Evolutionary conservation across 2,888 invertebrate genomes (phyloP).

Genomic region (Oxytorus armatus): DNA sequence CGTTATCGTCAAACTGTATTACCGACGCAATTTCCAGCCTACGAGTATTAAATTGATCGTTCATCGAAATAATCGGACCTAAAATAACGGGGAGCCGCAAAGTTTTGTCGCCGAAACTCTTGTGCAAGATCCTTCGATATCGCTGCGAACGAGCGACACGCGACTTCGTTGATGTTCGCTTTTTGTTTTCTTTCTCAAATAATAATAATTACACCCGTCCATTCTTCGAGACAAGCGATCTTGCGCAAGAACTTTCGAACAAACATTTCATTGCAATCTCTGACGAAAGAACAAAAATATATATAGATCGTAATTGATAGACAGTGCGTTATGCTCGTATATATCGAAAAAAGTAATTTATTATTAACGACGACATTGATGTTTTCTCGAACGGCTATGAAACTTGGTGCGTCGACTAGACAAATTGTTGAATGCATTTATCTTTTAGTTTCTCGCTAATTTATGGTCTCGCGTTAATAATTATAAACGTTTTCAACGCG

Average conservation of each 20-base stretch:
- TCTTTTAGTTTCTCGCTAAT: not conserved
- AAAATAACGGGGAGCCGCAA: constrained; percentile 20
- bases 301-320: constrained; percentile 3
- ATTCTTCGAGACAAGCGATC: constrained; percentile 10
- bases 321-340: constrained; percentile 24
- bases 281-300: not conserved
- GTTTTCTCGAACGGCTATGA: constrained; percentile 57
- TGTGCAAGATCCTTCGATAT: not conserved
- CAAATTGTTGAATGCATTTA: not conserved
- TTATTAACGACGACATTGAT: constrained; percentile 40
- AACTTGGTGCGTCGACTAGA: constrained; percentile 6
- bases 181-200: not conserved
- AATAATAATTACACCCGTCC: constrained; percentile 7
- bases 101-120: not conserved
- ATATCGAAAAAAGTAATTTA: constrained; percentile 42
- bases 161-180: not conserved
- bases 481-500: not conserved
- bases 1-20: constrained; percentile 31
- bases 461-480: not conserved
- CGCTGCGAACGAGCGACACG: not conserved
- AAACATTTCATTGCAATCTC: not conserved
- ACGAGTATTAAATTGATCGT: constrained; percentile 64
- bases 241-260: not conserved
- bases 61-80: constrained; percentile 40
- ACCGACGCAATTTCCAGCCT: constrained; percentile 33